These are phyloP conservation scores for Grapholita molesta DNA, from an alignment of 1,140 invertebrate genomes.

Conservation along the genomic window DNA sequence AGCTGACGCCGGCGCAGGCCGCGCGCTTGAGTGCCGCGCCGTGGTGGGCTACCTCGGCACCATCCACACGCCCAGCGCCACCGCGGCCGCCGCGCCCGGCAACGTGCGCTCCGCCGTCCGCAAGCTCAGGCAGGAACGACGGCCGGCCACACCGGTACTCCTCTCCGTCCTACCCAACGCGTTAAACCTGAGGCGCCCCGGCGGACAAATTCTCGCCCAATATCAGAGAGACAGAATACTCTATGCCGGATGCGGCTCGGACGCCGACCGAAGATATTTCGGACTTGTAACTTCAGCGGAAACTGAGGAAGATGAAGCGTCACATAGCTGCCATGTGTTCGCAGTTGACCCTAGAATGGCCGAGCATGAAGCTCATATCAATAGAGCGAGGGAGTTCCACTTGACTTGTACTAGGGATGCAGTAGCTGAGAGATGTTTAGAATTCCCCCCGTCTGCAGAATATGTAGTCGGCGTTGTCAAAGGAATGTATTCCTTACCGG, in stretches of 20 bases:
- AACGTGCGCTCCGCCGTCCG: slow-evolving; percentile 90
- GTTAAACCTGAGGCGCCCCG: slow-evolving; percentile 86
- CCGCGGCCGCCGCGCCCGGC: slow-evolving; percentile 86
- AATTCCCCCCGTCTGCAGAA: slow-evolving; percentile 94
- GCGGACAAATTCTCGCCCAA: slow-evolving; percentile 78
- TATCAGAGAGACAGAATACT: slow-evolving; percentile 92
- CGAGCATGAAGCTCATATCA: slow-evolving; percentile 88
- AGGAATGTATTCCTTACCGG: slow-evolving; percentile 81
- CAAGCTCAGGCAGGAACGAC: slow-evolving; percentile 92
- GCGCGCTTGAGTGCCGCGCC: slow-evolving; percentile 85
- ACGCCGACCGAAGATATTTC: slow-evolving; percentile 95
- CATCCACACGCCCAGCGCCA: slow-evolving; percentile 95
- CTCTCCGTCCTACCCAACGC: slow-evolving; percentile 90
- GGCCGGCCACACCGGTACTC: slow-evolving; percentile 91
- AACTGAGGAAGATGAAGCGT: slow-evolving; percentile 72
- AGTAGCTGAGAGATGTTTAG: slow-evolving; percentile 85
- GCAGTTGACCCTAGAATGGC: slow-evolving; percentile 92
- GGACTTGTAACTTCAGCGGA: slow-evolving; percentile 89
- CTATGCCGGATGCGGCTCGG: slow-evolving; percentile 93
- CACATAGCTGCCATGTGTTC: slow-evolving; percentile 97
- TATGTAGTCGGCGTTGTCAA: slow-evolving; percentile 88
- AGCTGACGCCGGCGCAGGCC: slow-evolving; percentile 51
- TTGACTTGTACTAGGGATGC: slow-evolving; percentile 87
- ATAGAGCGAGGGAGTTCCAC: slow-evolving; percentile 87
- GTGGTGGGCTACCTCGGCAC: slow-evolving; percentile 97